Conservation (phyloP, 2,888 invertebrate genomes). For the Rhopalosiphum nymphaeae region DNA sequence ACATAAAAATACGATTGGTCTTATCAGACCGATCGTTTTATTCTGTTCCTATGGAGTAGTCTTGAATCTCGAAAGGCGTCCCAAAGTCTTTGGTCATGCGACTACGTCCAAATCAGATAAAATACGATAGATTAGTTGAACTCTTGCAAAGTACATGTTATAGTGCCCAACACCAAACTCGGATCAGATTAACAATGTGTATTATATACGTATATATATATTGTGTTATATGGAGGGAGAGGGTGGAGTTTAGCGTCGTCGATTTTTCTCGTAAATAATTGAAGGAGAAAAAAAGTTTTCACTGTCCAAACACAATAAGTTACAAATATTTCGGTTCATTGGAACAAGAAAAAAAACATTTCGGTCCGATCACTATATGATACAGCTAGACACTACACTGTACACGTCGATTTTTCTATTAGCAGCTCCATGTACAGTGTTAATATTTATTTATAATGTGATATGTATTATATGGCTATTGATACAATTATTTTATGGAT, state of each 20-base stretch:
- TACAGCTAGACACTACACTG: background rate
- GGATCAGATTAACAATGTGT: conserved; percentile 52
- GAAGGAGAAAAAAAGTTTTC: conserved; percentile 42
- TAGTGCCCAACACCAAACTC: conserved; percentile 53
- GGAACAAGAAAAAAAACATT: conserved; percentile 14
- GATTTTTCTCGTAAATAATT: conserved; percentile 56
- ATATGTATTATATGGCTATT: background rate
- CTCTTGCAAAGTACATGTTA: conserved; percentile 46
- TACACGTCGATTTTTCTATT: background rate
- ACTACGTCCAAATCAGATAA: conserved; percentile 62
- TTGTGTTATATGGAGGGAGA: background rate
- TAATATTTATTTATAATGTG: background rate
- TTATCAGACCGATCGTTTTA: conserved; percentile 45
- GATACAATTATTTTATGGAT: background rate
- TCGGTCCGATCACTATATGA: background rate
- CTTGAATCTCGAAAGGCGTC: conserved; percentile 49
- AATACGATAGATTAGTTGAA: conserved; percentile 58
- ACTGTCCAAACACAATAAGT: background rate
- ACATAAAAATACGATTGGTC: conserved; percentile 59
- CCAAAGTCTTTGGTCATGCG: conserved; percentile 50
- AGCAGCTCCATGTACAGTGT: too few species aligned
- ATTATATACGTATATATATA: background rate
- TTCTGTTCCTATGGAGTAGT: background rate
- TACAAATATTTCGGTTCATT: conserved; percentile 32
- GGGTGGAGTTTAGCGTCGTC: conserved; percentile 21